phyloP scores from a whole-genome alignment of 2,888 invertebrate species.

The Eudasyphora cyanicolor region DNA sequence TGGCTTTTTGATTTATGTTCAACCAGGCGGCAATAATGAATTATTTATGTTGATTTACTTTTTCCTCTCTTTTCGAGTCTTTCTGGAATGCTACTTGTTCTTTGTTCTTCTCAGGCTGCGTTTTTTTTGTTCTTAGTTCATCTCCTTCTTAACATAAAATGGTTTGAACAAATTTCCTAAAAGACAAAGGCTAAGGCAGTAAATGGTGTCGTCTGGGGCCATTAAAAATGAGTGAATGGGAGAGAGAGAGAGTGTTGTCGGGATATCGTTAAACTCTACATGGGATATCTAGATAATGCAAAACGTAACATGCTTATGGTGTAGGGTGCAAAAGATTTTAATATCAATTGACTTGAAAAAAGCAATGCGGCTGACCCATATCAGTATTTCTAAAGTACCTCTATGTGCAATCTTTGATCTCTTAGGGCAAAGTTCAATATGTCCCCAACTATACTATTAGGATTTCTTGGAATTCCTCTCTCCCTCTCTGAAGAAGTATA shows the following conservation, averaged over 20 bases:
- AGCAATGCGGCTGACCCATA: neutral
- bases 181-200: conserved; percentile 54
- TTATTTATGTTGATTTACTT: conserved; percentile 76
- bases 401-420: neutral
- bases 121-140: neutral
- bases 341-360: neutral
- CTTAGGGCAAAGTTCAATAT: neutral
- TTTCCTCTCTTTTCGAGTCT: conserved; percentile 12
- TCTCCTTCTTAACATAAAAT: conserved; percentile 12
- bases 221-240: neutral
- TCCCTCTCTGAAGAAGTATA: neutral
- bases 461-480: neutral
- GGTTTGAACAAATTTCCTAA: conserved; percentile 49
- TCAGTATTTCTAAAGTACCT: neutral
- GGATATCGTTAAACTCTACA: neutral
- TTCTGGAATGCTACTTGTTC: conserved; percentile 39
- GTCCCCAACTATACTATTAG: neutral
- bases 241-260: neutral
- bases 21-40: conserved; percentile 78
- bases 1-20: conserved; percentile 76
- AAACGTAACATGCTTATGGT: neutral
- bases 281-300: neutral
- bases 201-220: too few relatives aligned
- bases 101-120: neutral
- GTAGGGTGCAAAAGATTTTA: neutral